Evolutionary conservation across 1,140 invertebrate genomes (phyloP).

Genomic region (Manduca sexta): DNA sequence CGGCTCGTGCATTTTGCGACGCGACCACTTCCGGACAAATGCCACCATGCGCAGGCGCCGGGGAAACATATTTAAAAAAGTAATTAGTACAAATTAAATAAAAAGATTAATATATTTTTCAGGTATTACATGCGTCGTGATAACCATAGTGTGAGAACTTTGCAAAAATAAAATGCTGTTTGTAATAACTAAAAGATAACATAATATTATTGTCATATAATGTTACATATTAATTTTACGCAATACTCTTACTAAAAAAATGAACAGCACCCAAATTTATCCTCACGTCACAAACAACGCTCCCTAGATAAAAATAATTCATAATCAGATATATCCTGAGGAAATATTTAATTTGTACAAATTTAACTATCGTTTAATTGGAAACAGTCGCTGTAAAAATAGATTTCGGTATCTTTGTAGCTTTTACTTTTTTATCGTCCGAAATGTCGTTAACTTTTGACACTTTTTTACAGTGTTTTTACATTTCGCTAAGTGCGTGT

Average conservation of each 20-base stretch:
- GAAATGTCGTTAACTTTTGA: constrained; percentile 52
- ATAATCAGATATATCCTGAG: constrained; percentile 48
- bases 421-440: constrained; percentile 38
- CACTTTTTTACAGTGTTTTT: constrained; percentile 46
- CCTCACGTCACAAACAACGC: constrained; percentile 17
- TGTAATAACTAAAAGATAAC: no score
- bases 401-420: constrained; percentile 14
- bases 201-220: no score
- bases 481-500: constrained; percentile 39
- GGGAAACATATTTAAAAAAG: no score
- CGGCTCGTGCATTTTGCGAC: constrained; percentile 36
- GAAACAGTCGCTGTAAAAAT: constrained; percentile 38
- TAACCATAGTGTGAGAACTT: no score
- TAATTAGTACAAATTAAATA: no score
- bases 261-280: neutral
- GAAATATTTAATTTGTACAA: constrained; percentile 51
- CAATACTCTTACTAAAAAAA: no score
- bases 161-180: no score
- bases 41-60: constrained; percentile 24
- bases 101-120: no score
- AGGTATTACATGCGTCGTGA: no score
- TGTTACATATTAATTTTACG: no score
- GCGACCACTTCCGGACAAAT: constrained; percentile 29
- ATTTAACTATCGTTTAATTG: constrained; percentile 47
- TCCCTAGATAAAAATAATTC: constrained; percentile 22